Conservation (phyloP, 2,113 vertebrate species). For the Pteropus alecto region DNA sequence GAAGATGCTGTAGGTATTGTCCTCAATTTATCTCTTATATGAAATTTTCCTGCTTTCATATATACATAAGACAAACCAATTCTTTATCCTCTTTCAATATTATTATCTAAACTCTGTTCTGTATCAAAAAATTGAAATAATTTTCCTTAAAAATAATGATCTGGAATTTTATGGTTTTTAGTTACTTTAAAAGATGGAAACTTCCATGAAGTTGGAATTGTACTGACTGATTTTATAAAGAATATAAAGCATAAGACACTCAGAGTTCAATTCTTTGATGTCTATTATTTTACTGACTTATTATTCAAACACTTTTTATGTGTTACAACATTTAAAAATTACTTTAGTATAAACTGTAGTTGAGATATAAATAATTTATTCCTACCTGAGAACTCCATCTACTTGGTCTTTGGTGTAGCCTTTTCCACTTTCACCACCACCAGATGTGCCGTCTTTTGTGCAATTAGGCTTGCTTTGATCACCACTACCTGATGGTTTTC, state of each 20-base stretch:
- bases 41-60: neutral
- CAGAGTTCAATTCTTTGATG: neutral
- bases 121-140: neutral
- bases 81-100: neutral
- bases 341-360: neutral
- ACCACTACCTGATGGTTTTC: conserved; percentile 81
- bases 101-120: neutral
- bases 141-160: neutral
- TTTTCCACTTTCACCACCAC: conserved; percentile 85
- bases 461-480: conserved; percentile 78
- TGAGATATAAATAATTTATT: neutral
- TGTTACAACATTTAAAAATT: neutral
- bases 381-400: conserved; percentile 94
- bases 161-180: neutral
- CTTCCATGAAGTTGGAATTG: neutral
- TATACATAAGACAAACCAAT: neutral
- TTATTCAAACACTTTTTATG: conserved; percentile 25
- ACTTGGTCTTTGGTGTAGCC: conserved; percentile 93
- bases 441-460: conserved; percentile 77
- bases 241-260: neutral
- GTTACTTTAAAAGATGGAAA: neutral
- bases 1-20: neutral
- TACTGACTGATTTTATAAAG: neutral
- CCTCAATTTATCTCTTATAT: neutral
- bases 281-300: neutral